Conservation (phyloP, 2,888 invertebrate species). For the Eupeodes luniger region DNA sequence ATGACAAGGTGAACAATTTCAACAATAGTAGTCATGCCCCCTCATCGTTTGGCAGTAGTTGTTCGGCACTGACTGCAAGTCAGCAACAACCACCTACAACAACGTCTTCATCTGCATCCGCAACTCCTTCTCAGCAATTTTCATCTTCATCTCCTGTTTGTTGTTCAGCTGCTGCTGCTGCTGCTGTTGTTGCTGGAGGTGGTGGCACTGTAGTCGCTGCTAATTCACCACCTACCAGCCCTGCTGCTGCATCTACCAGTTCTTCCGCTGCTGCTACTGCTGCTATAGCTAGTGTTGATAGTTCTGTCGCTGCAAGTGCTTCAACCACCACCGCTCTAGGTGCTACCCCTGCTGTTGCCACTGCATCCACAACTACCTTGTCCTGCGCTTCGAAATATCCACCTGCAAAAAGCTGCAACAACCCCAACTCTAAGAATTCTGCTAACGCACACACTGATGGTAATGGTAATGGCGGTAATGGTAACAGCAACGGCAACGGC, state of each 20-base stretch:
- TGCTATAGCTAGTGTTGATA: constrained; percentile 57
- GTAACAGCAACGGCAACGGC: background rate
- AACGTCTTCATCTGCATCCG: constrained; percentile 57
- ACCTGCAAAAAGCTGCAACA: constrained; percentile 42
- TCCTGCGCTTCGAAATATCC: constrained; percentile 41
- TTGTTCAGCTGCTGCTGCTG: constrained; percentile 47
- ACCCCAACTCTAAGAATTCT: constrained; percentile 32
- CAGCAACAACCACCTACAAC: constrained; percentile 33
- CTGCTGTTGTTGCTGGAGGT: constrained; percentile 61
- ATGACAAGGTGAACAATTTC: constrained; percentile 75
- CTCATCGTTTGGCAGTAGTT: constrained; percentile 72
- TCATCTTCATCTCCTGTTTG: constrained; percentile 72
- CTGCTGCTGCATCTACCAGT: constrained; percentile 67
- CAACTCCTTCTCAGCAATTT: constrained; percentile 49
- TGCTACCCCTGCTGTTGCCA: constrained; percentile 22
- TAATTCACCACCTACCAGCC: constrained; percentile 67
- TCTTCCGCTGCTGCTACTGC: constrained; percentile 57
- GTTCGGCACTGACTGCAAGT: constrained; percentile 68
- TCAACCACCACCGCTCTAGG: constrained; percentile 42
- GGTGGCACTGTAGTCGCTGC: constrained; percentile 53
- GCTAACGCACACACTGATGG: constrained; percentile 1
- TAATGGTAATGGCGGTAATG: background rate
- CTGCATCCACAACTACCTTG: constrained; percentile 1
- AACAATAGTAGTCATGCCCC: constrained; percentile 66
- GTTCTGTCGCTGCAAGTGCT: constrained; percentile 66